These are phyloP conservation scores for Drosophila sproati DNA, from an alignment of 1,140 invertebrate genomes.

Conservation along the genomic window DNA sequence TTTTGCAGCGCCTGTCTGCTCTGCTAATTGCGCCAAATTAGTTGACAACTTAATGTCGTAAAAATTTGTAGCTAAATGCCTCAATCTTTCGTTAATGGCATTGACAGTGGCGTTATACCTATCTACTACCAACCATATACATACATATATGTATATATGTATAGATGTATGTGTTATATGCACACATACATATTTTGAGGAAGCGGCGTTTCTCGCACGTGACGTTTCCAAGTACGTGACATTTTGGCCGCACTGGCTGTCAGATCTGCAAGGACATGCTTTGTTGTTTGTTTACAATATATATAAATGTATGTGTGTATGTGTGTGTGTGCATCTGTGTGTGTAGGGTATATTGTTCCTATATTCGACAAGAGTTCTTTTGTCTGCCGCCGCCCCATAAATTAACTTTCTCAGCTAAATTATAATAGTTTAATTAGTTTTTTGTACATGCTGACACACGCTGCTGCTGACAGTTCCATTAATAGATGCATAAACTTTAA, in stretches of 20 bases:
- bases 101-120: slow-evolving; percentile 62
- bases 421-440: slow-evolving; percentile 83
- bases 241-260: slow-evolving; percentile 49
- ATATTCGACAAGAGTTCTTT: slow-evolving; percentile 29
- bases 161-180: background rate
- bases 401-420: slow-evolving; percentile 75
- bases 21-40: slow-evolving; percentile 75
- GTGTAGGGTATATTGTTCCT: slow-evolving; percentile 3
- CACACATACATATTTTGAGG: slow-evolving; percentile 19
- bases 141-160: slow-evolving; percentile 10
- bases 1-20: slow-evolving; percentile 40
- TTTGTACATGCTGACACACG: slow-evolving; percentile 36
- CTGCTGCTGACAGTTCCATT: slow-evolving; percentile 75
- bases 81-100: slow-evolving; percentile 81
- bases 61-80: slow-evolving; percentile 78
- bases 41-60: slow-evolving; percentile 82
- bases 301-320: slow-evolving; percentile 8
- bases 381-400: slow-evolving; percentile 58
- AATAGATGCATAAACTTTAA: slow-evolving; percentile 66
- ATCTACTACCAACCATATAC: slow-evolving; percentile 4
- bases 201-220: slow-evolving; percentile 49
- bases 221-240: slow-evolving; percentile 68
- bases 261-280: slow-evolving; percentile 63
- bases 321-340: slow-evolving; percentile 17
- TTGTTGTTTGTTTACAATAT: slow-evolving; percentile 58